Evolutionary conservation across 2,113 vertebrate genomes (phyloP), one percentile per base, ranked within the genome.

Genomic region (Mesitornis unicolor): DNA sequence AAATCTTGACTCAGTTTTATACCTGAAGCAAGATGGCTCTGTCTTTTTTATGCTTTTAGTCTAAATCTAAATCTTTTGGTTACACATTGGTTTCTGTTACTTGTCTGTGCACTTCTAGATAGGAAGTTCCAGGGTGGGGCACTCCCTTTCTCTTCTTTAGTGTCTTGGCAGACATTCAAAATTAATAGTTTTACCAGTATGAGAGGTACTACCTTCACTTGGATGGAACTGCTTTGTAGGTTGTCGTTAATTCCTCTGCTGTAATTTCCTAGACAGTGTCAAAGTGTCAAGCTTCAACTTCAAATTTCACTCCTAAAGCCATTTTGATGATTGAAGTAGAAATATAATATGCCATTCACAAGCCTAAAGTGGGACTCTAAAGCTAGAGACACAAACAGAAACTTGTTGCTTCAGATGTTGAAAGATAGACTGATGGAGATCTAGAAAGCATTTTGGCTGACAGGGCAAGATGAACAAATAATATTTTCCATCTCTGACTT

Each of bases 191-290:
- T 68, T 76, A 63, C 20, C 16, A 40, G 14, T 43, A 13, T 0
- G 0, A 65, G 16, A 1, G 11, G 10, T 69, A 43, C 9, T 20
- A 40, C 13, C 22, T 56, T 25, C 8, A 16, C n/a, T 65, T 2
- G 1, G 45, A 53, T 57, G 19, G 36, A 92, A 57, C 3, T 22
- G 11, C 11, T 71, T 86, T 57, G 18, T 42, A 47, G 20, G 10
- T 35, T 87, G 22, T 31, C 16, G 67, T 89, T 65, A 4, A 22
- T 40, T 61, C 11, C 20, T 78, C 22, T 0, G 0, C 6, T 67
- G 74, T 24, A 68, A 45, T 77, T 77, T 84, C 71, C 28, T 54
- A 84, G 16, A 25, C 26, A 50, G 4, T 33, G 45, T 25, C 9
- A 14, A 76, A 61, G 26, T n/a, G 16, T 77, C 59, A 84, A 63